These are phyloP conservation scores for Labeo calbasu DNA, from an alignment of 2,797 vertebrate genomes.

Conservation along the genomic window DNA sequence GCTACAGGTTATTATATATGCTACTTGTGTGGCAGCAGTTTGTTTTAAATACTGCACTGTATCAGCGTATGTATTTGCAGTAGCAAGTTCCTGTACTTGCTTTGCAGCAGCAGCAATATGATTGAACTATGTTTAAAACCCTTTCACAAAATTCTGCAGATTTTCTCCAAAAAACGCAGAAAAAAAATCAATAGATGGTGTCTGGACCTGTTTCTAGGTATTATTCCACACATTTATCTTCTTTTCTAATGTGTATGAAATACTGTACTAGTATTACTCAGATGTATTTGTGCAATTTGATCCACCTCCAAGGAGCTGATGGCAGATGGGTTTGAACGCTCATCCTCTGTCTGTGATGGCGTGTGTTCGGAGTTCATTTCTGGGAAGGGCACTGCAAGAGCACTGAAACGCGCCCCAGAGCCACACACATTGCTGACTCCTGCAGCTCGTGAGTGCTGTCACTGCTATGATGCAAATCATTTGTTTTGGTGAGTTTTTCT, in stretches of 20 bases:
- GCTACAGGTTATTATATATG: too few species aligned
- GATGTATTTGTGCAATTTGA: not conserved
- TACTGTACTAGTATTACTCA: not conserved
- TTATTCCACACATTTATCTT: not conserved
- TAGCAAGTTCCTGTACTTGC: too few species aligned
- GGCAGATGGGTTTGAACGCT: not conserved
- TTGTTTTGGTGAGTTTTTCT: conserved; percentile 47
- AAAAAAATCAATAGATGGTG: not conserved
- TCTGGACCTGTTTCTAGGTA: not conserved
- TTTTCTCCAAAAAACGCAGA: not conserved
- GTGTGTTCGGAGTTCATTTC: conserved; percentile 23
- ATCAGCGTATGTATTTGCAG: too few species aligned
- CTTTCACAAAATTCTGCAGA: not conserved
- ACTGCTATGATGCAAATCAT: conserved; percentile 55
- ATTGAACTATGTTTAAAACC: not conserved
- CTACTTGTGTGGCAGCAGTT: too few species aligned
- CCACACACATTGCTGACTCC: conserved; percentile 49
- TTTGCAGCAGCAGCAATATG: too few species aligned
- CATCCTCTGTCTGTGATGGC: not conserved
- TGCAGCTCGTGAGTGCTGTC: conserved; percentile 29
- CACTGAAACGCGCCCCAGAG: conserved; percentile 28
- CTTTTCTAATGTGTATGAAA: not conserved
- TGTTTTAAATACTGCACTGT: too few species aligned
- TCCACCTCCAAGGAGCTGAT: not conserved
- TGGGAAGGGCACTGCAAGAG: conserved; percentile 36